A percentile compares a stretch with the other conserved stretches of the same genome.
These are phyloP conservation scores for Cassiopea xamachana DNA, from an alignment of 30 jellyfish, hydroid and myxozoan genomes.

Conservation along the genomic window DNA sequence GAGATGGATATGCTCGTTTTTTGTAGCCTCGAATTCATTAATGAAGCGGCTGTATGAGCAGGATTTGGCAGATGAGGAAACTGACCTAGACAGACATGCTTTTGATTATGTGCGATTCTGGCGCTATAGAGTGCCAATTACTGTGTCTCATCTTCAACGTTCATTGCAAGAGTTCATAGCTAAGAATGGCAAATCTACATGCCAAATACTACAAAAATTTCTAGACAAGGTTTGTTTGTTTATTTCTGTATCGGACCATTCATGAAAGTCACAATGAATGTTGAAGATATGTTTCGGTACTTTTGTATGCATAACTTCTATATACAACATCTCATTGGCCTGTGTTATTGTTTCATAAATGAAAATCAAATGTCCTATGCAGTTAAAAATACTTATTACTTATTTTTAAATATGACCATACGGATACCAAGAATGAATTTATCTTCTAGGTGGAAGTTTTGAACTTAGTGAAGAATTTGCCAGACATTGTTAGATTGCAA, in stretches of 20 bases:
- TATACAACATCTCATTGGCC: no score
- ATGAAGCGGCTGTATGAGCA: constrained; percentile 66
- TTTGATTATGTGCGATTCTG: constrained; percentile 62
- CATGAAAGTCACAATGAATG: no score
- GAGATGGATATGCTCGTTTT: neutral
- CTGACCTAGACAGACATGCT: constrained; percentile 2
- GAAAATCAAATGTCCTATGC: no score
- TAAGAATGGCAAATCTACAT: constrained; percentile 25
- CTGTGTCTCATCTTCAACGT: constrained; percentile 41
- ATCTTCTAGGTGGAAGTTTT: constrained; percentile 40
- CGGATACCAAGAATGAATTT: neutral
- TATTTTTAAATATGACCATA: no score
- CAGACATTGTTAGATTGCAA: constrained; percentile 63
- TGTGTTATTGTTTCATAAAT: no score
- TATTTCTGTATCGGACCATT: no score
- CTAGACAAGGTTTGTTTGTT: constrained; percentile 26
- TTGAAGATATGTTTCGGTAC: no score
- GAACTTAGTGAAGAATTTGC: constrained; percentile 49
- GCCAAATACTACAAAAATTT: constrained; percentile 34
- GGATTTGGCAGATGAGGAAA: constrained; percentile 30
- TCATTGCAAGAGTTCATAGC: constrained; percentile 29
- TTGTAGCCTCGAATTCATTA: neutral
- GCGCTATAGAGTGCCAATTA: constrained; percentile 67
- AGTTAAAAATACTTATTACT: no score
- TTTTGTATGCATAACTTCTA: no score